These are phyloP conservation scores for Melanerpes aurifrons DNA, from an alignment of 2,113 vertebrate genomes.

Conservation along the genomic window DNA sequence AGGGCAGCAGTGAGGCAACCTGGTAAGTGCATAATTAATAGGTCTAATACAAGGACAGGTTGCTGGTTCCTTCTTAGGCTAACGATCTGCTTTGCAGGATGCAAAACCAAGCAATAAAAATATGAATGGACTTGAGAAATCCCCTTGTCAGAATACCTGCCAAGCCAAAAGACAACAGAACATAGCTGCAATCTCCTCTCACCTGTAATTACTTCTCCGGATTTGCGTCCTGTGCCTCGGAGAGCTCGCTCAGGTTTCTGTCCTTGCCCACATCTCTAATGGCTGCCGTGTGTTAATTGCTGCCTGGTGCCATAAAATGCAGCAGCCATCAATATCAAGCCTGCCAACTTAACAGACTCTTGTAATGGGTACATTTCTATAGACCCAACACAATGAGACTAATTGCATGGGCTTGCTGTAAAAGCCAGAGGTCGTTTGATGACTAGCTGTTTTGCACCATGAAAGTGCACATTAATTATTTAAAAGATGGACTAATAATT, in stretches of 20 bases:
- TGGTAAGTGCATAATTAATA: neutral
- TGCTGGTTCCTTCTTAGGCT: neutral
- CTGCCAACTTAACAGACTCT: constrained; percentile 64
- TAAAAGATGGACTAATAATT: constrained; percentile 82
- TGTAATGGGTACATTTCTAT: constrained; percentile 73
- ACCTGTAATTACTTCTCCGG: neutral
- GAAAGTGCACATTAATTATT: constrained; percentile 81
- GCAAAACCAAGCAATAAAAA: neutral
- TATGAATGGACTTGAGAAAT: neutral
- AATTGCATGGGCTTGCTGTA: constrained; percentile 74
- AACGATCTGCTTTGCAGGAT: neutral
- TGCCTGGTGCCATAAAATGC: constrained; percentile 57
- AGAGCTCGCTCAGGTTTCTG: neutral
- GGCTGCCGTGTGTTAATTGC: constrained; percentile 26
- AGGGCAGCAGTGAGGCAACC: neutral
- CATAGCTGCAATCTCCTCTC: neutral
- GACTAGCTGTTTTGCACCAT: constrained; percentile 75
- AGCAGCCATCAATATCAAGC: constrained; percentile 28
- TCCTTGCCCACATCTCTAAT: neutral
- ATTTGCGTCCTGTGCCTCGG: neutral
- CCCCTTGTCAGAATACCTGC: neutral
- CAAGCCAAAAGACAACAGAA: neutral
- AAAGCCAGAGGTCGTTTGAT: constrained; percentile 77
- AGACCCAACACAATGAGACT: constrained; percentile 75
- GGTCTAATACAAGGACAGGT: neutral